These are phyloP conservation scores for Drepana falcataria DNA, from an alignment of 2,888 invertebrate genomes.

Conservation along the genomic window DNA sequence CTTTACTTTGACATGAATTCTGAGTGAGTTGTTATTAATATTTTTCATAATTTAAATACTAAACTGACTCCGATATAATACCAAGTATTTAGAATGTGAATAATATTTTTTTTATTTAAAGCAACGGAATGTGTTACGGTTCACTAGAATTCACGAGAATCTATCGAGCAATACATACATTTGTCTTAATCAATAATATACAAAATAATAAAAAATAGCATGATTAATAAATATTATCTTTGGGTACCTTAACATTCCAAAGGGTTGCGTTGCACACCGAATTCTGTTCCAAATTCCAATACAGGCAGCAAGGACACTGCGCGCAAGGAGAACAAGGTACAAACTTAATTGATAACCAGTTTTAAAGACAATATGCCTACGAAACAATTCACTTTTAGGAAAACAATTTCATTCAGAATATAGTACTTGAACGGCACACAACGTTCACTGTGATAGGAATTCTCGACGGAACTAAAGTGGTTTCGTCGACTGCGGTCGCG, in stretches of 20 bases:
- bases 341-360: constrained; percentile 4
- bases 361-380: constrained; percentile 9
- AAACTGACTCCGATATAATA: no score
- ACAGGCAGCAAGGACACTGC: not conserved
- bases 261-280: not conserved
- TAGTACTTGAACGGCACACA: constrained; percentile 10
- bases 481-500: constrained; percentile 45
- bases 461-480: constrained; percentile 63
- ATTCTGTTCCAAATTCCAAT: not conserved
- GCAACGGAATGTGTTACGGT: no score
- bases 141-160: no score
- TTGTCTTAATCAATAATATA: no score
- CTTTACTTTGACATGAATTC: no score
- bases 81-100: no score
- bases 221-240: no score
- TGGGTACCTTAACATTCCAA: not conserved
- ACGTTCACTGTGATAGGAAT: constrained; percentile 53
- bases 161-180: no score
- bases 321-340: constrained; percentile 3
- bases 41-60: no score
- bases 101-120: no score
- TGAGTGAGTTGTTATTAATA: no score
- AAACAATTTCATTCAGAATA: constrained; percentile 12
- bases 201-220: no score
- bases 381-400: constrained; percentile 19